Evolutionary conservation across 2,797 vertebrate genomes (phyloP), one percentile per base, ranked within the genome.

Genomic region (Glossophaga mutica): DNA sequence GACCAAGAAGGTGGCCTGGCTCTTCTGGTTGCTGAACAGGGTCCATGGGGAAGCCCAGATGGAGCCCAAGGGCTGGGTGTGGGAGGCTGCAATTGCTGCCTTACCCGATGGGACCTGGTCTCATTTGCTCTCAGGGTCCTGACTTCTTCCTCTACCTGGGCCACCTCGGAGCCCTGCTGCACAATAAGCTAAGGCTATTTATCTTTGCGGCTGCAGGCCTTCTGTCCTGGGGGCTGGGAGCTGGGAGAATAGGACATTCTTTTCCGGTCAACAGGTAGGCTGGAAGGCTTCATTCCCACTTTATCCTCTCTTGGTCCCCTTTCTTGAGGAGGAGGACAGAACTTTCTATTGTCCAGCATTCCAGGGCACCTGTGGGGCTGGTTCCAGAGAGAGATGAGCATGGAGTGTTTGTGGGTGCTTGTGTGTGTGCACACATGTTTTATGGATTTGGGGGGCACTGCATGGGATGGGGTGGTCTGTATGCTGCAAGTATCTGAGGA

Each of bases 381-480:
- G 44, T 59, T 39, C 52, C 50, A 12, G 0, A 3, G n/a, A 77
- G 42, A 67, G 52, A 24, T 5, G 1, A 71, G 78, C 19, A 4
- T 39, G 52, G 42, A 1, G 16, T 10, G 52, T 34, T 6, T 5
- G 19, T 18, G n/a, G 22, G n/a, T 67, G 16, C n/a, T 29, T 26
- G 70, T 24, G 37, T 22, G 29, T 22, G 9, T 6, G 9, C 1
- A 12, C 29, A 16, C 10, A 4, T 0, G 24, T 32, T 16, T 1
- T n/a, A 9, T 71, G 62, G 32, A 22, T 90, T 21, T 29, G 59
- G 59, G 71, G n/a, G 39, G 0, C 0, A 7, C 74, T 78, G 14
- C 15, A 0, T 9, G 37, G 83, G 50, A 32, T 3, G 21, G 14
- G 12, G 6, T 16, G 5, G 42, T 48, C n/a, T 0, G 0, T 15